Evolutionary conservation across 1,140 invertebrate genomes (phyloP).

Genomic region (Aplysia californica): DNA sequence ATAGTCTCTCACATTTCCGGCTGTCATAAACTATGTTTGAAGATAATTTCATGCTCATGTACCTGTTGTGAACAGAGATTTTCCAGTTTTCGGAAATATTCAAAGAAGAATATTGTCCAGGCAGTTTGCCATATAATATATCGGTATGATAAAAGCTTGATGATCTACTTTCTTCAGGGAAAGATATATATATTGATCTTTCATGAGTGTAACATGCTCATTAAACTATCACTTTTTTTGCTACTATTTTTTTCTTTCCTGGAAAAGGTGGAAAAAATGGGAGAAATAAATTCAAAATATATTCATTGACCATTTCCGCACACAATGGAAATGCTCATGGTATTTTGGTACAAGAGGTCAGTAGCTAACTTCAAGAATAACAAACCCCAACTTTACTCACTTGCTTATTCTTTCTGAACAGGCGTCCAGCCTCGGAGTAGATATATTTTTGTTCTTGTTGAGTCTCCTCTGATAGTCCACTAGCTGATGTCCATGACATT

Average conservation of each 20-base stretch:
- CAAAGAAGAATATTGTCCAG: too few species aligned
- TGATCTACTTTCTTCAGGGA: too few species aligned
- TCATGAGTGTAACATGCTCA: too few species aligned
- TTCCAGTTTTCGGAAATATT: too few species aligned
- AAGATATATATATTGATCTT: too few species aligned
- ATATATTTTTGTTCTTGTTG: slow-evolving; percentile 3
- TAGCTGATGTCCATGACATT: slow-evolving; percentile 4
- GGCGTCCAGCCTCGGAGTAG: not conserved
- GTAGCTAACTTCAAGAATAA: not conserved
- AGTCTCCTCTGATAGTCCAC: not conserved
- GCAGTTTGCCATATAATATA: too few species aligned
- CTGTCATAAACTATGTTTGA: too few species aligned
- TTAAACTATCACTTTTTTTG: too few species aligned
- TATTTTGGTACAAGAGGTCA: not conserved
- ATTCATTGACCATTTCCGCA: not conserved
- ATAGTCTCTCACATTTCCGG: too few species aligned
- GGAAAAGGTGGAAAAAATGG: not conserved
- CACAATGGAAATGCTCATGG: not conserved
- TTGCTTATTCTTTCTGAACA: slow-evolving; percentile 12
- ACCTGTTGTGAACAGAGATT: too few species aligned
- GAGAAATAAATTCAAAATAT: not conserved
- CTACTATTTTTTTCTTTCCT: not conserved
- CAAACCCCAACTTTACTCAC: not conserved
- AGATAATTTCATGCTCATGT: too few species aligned
- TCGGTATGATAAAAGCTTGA: too few species aligned